These are phyloP conservation scores for Tineola bisselliella DNA, from an alignment of 2,888 invertebrate species.

Conservation along the genomic window DNA sequence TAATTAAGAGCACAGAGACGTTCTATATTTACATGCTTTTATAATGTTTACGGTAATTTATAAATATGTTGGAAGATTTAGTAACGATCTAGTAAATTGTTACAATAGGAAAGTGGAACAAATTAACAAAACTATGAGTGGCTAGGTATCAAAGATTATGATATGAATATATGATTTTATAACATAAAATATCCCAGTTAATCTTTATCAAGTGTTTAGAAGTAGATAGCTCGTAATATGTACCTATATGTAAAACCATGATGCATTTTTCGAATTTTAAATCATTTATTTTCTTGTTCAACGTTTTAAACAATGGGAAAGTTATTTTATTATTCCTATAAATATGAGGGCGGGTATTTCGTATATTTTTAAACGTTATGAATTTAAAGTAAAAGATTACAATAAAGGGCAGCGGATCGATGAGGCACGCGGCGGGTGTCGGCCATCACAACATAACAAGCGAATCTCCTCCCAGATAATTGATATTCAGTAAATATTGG, in stretches of 20 bases:
- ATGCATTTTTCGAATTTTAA: too few species aligned
- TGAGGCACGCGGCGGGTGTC: neutral
- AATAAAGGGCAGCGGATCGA: constrained; percentile 25
- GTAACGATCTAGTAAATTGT: too few species aligned
- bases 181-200: too few species aligned
- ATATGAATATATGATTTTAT: too few species aligned
- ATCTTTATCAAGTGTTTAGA: too few species aligned
- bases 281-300: neutral
- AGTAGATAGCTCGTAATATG: too few species aligned
- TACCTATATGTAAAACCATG: too few species aligned
- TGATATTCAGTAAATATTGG: constrained; percentile 65
- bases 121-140: too few species aligned
- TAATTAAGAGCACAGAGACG: neutral
- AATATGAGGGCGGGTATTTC: neutral
- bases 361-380: constrained; percentile 16
- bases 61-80: too few species aligned
- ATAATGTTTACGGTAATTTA: neutral
- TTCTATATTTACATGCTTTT: neutral
- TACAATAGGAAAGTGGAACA: too few species aligned
- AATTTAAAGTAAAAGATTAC: constrained; percentile 25
- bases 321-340: neutral
- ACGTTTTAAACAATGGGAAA: neutral
- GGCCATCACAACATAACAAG: neutral
- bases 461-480: constrained; percentile 36
- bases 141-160: too few species aligned